Evolutionary conservation across 2,888 invertebrate species (phyloP).

Genomic region (Phengaris arion): DNA sequence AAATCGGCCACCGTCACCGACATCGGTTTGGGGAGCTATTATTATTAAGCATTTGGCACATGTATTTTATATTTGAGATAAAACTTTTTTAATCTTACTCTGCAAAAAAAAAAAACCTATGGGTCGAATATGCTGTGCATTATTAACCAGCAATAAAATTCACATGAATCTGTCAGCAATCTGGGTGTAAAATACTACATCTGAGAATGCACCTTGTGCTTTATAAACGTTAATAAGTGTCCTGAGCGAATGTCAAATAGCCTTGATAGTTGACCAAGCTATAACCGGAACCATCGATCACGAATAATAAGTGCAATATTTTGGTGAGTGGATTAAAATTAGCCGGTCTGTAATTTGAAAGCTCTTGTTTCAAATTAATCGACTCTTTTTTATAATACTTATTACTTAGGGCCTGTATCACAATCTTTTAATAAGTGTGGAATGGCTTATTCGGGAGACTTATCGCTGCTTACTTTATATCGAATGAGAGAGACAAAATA

Average conservation of each 20-base stretch:
- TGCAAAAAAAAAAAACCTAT: too few species aligned
- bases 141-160: background rate
- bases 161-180: background rate
- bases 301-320: constrained; percentile 9
- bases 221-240: constrained; percentile 8
- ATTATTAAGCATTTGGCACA: too few species aligned
- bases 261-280: constrained; percentile 27
- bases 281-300: background rate
- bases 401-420: background rate
- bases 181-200: background rate
- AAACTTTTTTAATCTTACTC: too few species aligned
- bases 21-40: too few species aligned
- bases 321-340: constrained; percentile 12
- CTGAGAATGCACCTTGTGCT: constrained; percentile 7
- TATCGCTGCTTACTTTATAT: too few species aligned
- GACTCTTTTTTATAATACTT: background rate
- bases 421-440: too few species aligned
- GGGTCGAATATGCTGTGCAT: too few species aligned
- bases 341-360: background rate
- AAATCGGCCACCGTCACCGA: too few species aligned
- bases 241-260: constrained; percentile 26
- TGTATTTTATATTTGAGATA: too few species aligned
- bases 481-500: too few species aligned
- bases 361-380: background rate
- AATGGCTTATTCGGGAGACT: too few species aligned